Evolutionary conservation across 2,888 invertebrate species (phyloP), one percentile per base, ranked within the genome.

Genomic region (Orthosia cruda): DNA sequence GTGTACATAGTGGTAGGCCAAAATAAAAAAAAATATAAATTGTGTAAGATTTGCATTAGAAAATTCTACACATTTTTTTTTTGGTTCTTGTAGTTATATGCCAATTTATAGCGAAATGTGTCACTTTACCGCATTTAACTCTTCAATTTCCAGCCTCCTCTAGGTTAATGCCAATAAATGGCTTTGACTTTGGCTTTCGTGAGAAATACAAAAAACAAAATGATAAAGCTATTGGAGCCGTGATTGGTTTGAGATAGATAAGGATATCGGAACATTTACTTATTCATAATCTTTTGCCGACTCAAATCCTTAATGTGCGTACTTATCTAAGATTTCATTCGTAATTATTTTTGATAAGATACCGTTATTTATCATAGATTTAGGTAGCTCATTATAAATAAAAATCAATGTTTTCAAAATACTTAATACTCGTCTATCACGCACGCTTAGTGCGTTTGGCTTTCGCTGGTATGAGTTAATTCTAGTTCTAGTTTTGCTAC

Each of bases 261-360:
- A 4, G 50, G 20, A 47, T 71, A 52, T 62, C 23, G 32, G 20
- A 55, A 16, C 5, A 74, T 49, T 49, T 23, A 61, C 40, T 32
- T 32, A 32, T 65, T 61, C 16, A 50, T 54, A 68, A 74, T 71
- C 50, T 67, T 59, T 55, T 12, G 12, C 26, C 18, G 40, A 64
- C 45, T 45, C 16, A 68, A 54, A 67, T 63, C 20, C 13, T 3
- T 66, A 72, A 55, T 62, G 54, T 18, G n/a, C 1, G 40, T 47
- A 9, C 15, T 55, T 68, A 81, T 81, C 70, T 57, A 40, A 49
- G 66, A 71, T 69, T 59, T 63, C 4, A 47, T 70, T 70, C 18
- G 45, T 45, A 70, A 20, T 55, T 61, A 59, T 40, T 50, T 18
- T 32, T 49, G 74, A 79, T 81, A 78, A 78, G 71, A 71, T 71